Conservation (phyloP, 2,888 invertebrate genomes). For the Lycaena phlaeas region DNA sequence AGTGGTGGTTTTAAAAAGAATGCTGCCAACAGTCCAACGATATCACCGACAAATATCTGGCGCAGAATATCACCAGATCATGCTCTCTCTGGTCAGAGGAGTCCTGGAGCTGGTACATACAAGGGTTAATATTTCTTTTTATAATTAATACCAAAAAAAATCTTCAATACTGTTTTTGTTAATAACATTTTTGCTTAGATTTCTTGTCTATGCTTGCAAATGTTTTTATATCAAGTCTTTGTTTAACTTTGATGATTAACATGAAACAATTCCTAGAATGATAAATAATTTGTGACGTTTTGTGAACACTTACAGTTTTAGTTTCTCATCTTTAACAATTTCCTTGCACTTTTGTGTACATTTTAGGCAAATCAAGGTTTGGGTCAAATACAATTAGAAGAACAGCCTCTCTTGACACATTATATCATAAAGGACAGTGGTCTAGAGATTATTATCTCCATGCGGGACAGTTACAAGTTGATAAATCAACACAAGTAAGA, state of each 20-base stretch:
- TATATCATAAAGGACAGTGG: slow-evolving; percentile 86
- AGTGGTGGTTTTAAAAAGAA: slow-evolving; percentile 74
- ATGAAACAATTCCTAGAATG: no score
- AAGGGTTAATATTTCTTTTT: slow-evolving; percentile 67
- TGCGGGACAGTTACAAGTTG: slow-evolving; percentile 78
- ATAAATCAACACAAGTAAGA: slow-evolving; percentile 84
- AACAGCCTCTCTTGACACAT: slow-evolving; percentile 84
- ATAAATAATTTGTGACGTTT: no score
- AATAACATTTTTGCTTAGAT: no score
- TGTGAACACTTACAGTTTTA: no score
- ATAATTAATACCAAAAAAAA: background rate
- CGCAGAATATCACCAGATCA: slow-evolving; percentile 80
- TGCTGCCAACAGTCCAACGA: slow-evolving; percentile 76
- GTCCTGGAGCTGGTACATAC: slow-evolving; percentile 81
- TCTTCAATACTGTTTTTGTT: no score
- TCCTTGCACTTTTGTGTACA: background rate
- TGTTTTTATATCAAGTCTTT: no score
- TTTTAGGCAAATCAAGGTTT: slow-evolving; percentile 66
- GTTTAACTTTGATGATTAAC: no score
- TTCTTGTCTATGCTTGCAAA: no score
- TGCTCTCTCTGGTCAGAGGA: slow-evolving; percentile 79
- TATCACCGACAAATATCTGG: slow-evolving; percentile 79
- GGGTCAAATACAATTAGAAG: slow-evolving; percentile 78
- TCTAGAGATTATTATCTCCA: slow-evolving; percentile 81
- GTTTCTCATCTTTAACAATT: no score